These are phyloP conservation scores for Notarius quadriscutis DNA, from an alignment of 2,113 vertebrate genomes.

Conservation along the genomic window DNA sequence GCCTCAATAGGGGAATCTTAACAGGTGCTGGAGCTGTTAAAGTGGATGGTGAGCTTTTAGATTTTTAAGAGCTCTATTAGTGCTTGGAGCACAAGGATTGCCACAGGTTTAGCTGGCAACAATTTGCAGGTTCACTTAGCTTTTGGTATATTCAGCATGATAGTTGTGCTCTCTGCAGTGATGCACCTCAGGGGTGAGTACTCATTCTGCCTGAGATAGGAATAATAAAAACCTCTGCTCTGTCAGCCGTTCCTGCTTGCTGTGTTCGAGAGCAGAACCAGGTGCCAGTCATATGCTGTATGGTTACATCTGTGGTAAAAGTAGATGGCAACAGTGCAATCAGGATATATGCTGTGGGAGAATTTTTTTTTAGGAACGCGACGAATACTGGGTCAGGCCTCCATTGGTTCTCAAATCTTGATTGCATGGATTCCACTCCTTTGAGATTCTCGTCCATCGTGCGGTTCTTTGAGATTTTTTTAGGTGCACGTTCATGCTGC, in stretches of 20 bases:
- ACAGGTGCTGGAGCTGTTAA: not conserved
- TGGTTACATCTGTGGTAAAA: slow-evolving; percentile 1
- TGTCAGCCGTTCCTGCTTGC: not conserved
- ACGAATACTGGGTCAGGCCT: not conserved
- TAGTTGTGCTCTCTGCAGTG: slow-evolving; percentile 52
- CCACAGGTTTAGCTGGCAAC: not conserved
- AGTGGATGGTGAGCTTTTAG: not conserved
- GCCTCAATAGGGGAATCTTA: not conserved
- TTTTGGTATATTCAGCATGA: slow-evolving; percentile 44
- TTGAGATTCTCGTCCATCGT: not conserved
- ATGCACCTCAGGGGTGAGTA: slow-evolving; percentile 28
- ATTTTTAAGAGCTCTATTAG: slow-evolving; percentile 29
- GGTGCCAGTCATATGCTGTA: not conserved
- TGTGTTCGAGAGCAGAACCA: not conserved
- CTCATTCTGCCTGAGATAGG: slow-evolving; percentile 9
- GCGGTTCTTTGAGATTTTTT: not conserved
- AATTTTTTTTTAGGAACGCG: not conserved
- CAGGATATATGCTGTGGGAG: not conserved
- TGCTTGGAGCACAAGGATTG: not conserved
- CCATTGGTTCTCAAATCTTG: not conserved
- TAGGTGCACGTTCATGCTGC: not conserved
- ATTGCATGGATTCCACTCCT: not conserved
- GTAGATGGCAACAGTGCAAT: not conserved
- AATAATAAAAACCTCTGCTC: slow-evolving; percentile 12
- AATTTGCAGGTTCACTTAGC: slow-evolving; percentile 24